Conservation (phyloP, 2,888 invertebrate genomes). For the Zelleria hepariella region DNA sequence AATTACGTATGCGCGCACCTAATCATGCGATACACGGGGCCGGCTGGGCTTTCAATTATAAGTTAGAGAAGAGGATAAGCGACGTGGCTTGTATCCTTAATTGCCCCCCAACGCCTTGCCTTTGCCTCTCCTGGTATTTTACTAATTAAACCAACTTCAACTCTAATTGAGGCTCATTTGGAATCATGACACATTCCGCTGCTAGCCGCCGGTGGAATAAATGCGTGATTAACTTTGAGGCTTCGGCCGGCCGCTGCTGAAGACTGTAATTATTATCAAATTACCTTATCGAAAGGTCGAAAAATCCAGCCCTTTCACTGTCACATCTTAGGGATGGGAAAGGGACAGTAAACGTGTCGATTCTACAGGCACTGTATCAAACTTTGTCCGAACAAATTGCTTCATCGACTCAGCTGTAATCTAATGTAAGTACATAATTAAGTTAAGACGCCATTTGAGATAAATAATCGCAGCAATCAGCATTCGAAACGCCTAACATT, state of each 20-base stretch:
- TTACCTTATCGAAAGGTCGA: too few species aligned
- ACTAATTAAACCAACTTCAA: conserved; percentile 7
- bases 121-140: conserved; percentile 28
- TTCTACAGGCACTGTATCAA: not conserved
- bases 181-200: not conserved
- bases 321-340: too few species aligned
- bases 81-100: conserved; percentile 50
- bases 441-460: conserved; percentile 1
- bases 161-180: conserved; percentile 5
- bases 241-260: not conserved
- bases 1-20: conserved; percentile 35
- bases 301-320: too few species aligned
- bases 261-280: too few species aligned
- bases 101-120: conserved; percentile 51
- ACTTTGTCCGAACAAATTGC: not conserved
- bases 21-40: conserved; percentile 64
- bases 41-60: conserved; percentile 64
- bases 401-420: not conserved
- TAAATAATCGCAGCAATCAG: not conserved
- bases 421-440: not conserved
- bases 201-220: not conserved
- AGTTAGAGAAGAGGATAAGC: conserved; percentile 56
- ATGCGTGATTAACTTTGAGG: not conserved
- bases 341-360: not conserved
- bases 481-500: not conserved